These are phyloP conservation scores for Gambusia affinis DNA, from an alignment of 2,113 vertebrate genomes.

Conservation along the genomic window DNA sequence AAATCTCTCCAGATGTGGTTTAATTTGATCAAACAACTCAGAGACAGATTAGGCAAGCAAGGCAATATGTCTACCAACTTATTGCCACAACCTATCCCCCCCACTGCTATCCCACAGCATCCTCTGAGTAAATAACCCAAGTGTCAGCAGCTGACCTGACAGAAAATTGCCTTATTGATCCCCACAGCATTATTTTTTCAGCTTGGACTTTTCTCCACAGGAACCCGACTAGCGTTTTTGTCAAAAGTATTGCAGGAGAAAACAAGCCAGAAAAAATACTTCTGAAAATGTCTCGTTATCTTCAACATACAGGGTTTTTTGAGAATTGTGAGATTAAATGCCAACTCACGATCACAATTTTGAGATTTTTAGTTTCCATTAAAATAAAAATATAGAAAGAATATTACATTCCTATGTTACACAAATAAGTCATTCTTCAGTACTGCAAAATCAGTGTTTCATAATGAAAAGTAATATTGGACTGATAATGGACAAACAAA, in stretches of 20 bases:
- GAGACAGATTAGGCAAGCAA: conserved; percentile 46
- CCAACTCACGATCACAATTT: conserved; percentile 48
- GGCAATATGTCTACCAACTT: conserved; percentile 42
- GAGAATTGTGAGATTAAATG: conserved; percentile 52
- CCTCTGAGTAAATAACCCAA: conserved; percentile 70
- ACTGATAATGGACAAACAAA: no score
- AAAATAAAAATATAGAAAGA: conserved; percentile 29
- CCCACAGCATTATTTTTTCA: conserved; percentile 47
- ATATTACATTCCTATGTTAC: conserved; percentile 3
- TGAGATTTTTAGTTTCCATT: conserved; percentile 37
- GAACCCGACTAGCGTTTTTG: conserved; percentile 45
- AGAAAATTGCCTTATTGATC: conserved; percentile 81
- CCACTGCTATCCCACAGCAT: background rate
- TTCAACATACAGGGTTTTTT: conserved; percentile 16
- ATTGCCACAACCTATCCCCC: conserved; percentile 4
- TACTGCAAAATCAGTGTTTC: background rate
- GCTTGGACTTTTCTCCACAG: conserved; percentile 38
- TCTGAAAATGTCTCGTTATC: conserved; percentile 16
- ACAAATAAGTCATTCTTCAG: conserved; percentile 4
- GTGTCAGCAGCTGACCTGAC: conserved; percentile 70
- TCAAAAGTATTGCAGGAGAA: conserved; percentile 16
- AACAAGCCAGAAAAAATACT: conserved; percentile 11
- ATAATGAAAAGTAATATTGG: background rate
- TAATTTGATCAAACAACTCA: conserved; percentile 50
- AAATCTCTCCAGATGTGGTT: conserved; percentile 28